Base-by-base conservation (phyloP, 2,888 invertebrate species). In the Hedya salicella region DNA sequence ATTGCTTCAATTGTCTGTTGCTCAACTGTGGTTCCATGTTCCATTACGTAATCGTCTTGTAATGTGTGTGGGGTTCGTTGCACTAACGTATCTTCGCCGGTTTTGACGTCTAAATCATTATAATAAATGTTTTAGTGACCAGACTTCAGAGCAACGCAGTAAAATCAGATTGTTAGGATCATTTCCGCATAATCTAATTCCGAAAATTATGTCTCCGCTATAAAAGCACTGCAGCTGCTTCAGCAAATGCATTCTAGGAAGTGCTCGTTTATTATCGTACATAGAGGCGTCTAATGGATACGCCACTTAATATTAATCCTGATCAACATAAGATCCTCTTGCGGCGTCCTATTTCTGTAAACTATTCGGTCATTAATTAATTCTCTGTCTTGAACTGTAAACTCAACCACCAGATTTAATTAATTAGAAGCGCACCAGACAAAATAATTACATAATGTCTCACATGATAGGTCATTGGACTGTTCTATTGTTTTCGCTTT, bases 1-100 rank as follows among this genome's bases (percentile, higher is more conserved):
- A 89, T 90, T 86, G 85, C 81, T 75, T 85, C 89, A 87, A 91
- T 89, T 89, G 88, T 86, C 82, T 83, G 84, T 87, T 86, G 85
- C 85, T 84, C 84, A 83, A 87, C 83, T 81, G 79, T 78, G 74
- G 76, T 80, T 73, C 73, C 75, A 75, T 86, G 76, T 80, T 73
- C 72, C 74, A 75, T 86, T 85, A 83, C 87, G 86, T 87, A 86
- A 87, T 79, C 83, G 78, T 73, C 80, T 82, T 79, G 78, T 85
- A 82, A 83, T 83, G 80, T 79, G 77, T 79, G 79, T 77, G 72
- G 79, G 81, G 87, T 87, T 87, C 86, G 81, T 80, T 83, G 87
- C 79, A 80, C 87, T 80, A 78, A 75, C 81, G n/a, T 57, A 17
- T 63, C 9, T 48, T 61, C 46, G 17, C 16, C 50, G 30, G 48